phyloP scores from a whole-genome alignment of 2,113 vertebrate genomes.

The Ceyx margarethae region DNA sequence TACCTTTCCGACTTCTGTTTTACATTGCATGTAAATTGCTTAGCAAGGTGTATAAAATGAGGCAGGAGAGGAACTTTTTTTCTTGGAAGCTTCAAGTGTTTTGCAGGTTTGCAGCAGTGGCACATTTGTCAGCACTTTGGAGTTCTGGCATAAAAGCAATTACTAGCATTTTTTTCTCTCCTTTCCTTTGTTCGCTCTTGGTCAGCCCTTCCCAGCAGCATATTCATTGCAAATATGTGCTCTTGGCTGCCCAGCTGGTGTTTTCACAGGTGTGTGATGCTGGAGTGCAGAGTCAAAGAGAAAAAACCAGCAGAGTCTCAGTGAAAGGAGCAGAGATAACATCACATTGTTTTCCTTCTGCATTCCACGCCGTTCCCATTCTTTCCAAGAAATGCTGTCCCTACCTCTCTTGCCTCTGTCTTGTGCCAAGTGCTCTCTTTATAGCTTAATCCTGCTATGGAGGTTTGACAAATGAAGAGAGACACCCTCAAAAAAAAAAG shows the following conservation, averaged over 20 bases:
- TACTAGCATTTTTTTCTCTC: neutral
- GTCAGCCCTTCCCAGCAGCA: neutral
- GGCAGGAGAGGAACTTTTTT: neutral
- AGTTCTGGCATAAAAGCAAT: neutral
- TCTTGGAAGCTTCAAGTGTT: neutral
- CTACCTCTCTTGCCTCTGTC: neutral
- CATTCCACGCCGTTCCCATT: neutral
- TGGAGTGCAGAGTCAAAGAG: neutral
- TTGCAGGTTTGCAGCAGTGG: neutral
- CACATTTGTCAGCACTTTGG: neutral
- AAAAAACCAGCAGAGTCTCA: neutral
- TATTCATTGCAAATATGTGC: neutral
- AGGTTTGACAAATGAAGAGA: neutral
- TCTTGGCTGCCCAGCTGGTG: constrained; percentile 19
- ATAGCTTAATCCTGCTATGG: neutral
- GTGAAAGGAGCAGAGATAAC: constrained; percentile 1
- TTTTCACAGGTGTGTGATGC: constrained; percentile 31
- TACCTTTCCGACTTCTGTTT: neutral
- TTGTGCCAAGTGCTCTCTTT: neutral
- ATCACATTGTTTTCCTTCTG: neutral
- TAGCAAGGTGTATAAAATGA: neutral
- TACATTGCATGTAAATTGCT: neutral
- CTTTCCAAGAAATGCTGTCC: neutral
- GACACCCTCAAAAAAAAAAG: neutral
- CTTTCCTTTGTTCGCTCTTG: neutral